Percentiles rank a stretch among this genome's conserved stretches.
Conservation (phyloP, 2,113 vertebrate species). For the Riparia riparia region DNA sequence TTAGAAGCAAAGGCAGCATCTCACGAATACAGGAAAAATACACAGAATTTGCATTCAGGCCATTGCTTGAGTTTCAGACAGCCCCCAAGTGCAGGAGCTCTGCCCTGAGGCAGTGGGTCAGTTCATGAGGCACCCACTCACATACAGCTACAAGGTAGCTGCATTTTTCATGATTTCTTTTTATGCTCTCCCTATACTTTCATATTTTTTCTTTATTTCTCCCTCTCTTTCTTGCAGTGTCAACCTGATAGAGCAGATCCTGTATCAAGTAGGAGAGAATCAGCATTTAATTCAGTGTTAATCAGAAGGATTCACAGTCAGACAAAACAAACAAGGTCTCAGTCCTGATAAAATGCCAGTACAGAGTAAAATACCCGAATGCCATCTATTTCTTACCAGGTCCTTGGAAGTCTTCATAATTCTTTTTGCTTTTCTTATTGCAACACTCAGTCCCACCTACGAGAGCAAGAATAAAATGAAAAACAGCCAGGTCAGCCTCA, state of each 20-base stretch:
- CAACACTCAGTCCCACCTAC: constrained; percentile 53
- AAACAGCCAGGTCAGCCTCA: neutral
- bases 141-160: neutral
- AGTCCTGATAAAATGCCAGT: neutral
- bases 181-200: neutral
- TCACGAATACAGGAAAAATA: neutral
- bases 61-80: neutral
- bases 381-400: constrained; percentile 53
- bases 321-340: neutral
- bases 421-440: constrained; percentile 56
- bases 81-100: neutral
- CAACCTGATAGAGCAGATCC: neutral
- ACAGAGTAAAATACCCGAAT: neutral
- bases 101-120: neutral
- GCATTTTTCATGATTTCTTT: neutral
- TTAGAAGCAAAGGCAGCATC: neutral
- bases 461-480: neutral
- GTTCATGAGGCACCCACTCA: neutral
- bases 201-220: neutral
- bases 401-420: constrained; percentile 28
- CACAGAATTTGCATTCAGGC: neutral
- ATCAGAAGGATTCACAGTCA: neutral
- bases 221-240: neutral
- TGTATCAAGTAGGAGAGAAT: neutral
- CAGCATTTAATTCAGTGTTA: neutral